Conservation (phyloP, 2,113 vertebrate genomes). For the Corythornis madagascariensis region DNA sequence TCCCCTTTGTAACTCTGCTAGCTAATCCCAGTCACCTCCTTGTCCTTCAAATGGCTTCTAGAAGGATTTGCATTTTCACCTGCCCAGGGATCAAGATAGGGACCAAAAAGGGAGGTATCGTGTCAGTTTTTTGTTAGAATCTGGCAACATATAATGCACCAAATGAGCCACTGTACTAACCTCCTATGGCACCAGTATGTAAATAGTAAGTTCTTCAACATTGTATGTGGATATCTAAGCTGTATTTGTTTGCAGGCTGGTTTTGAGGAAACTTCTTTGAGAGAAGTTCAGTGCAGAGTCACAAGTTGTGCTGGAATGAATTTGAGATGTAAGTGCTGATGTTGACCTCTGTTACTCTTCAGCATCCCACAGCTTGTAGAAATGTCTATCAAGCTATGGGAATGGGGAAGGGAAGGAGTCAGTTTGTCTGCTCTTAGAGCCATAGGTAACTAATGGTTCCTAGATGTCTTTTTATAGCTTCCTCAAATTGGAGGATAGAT, state of each 20-base stretch:
- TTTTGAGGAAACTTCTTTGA: background rate
- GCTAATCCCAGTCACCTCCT: background rate
- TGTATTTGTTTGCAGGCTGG: background rate
- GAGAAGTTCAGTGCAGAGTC: background rate
- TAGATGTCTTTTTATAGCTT: background rate
- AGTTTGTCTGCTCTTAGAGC: background rate
- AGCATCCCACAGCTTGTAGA: background rate
- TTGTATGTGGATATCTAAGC: background rate
- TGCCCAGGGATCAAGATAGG: background rate
- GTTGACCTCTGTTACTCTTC: background rate
- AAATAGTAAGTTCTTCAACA: background rate
- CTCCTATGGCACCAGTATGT: background rate
- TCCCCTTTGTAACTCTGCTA: background rate
- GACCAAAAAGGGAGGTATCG: background rate
- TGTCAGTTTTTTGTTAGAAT: background rate
- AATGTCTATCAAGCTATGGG: background rate
- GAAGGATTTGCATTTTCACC: background rate
- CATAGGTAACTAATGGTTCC: background rate
- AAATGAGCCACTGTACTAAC: background rate
- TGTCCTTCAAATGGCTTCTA: background rate
- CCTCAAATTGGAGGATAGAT: background rate
- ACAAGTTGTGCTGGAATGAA: background rate
- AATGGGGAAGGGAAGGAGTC: background rate
- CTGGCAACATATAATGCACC: background rate
- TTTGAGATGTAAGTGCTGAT: background rate